These are phyloP conservation scores for Meda fulgida DNA, from an alignment of 2,797 vertebrate genomes.

Conservation along the genomic window DNA sequence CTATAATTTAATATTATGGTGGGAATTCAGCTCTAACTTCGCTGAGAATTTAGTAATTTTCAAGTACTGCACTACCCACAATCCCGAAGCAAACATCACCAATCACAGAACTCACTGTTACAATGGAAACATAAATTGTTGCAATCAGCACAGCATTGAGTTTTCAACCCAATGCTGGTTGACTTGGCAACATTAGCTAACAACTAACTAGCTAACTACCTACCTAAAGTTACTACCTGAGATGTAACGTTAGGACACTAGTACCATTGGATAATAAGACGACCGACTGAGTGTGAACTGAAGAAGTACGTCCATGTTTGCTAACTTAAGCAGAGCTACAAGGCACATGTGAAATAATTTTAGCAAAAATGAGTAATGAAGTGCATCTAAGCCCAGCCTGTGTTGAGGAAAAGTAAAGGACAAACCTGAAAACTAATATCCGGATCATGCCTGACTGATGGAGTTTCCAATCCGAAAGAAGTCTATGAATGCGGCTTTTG, in stretches of 20 bases:
- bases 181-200: too few species aligned
- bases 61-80: not conserved
- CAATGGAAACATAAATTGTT: not conserved
- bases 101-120: not conserved
- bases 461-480: not conserved
- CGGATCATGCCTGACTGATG: not conserved
- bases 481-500: too few species aligned
- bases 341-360: not conserved
- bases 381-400: not conserved
- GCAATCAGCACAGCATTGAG: not conserved
- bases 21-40: not conserved
- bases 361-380: not conserved
- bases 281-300: not conserved
- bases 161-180: not conserved
- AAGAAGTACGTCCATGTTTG: not conserved
- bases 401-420: not conserved
- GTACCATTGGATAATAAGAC: not conserved
- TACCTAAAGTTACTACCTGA: not conserved
- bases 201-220: not conserved
- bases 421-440: not conserved
- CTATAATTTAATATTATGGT: too few species aligned
- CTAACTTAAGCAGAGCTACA: not conserved
- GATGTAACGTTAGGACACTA: not conserved
- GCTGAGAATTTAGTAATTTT: not conserved
- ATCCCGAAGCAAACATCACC: not conserved